Conservation (phyloP, 2,888 invertebrate species). For the Drosophila mimetica region DNA sequence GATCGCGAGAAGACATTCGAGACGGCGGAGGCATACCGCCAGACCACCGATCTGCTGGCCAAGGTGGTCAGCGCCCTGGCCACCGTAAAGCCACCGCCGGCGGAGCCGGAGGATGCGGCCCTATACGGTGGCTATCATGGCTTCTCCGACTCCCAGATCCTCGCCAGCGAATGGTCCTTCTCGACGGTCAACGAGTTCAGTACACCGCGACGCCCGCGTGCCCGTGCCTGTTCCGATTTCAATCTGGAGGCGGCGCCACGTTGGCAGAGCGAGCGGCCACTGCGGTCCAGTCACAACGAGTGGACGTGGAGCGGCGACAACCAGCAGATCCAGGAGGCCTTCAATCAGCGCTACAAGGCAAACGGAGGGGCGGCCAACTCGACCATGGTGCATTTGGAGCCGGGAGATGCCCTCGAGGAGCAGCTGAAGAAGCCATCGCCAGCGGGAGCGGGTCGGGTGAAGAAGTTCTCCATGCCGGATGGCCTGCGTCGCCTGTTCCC, state of each 20-base stretch:
- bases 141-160: constrained; percentile 90
- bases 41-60: constrained; percentile 90
- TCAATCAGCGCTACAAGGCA: constrained; percentile 80
- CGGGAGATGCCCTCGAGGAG: constrained; percentile 57
- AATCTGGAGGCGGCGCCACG: constrained; percentile 75
- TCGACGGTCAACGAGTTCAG: constrained; percentile 78
- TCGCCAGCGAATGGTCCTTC: constrained; percentile 89
- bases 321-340: constrained; percentile 83
- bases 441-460: constrained; percentile 53
- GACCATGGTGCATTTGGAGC: constrained; percentile 72
- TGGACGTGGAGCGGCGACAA: constrained; percentile 85
- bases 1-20: constrained; percentile 90
- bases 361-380: constrained; percentile 54
- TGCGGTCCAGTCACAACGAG: constrained; percentile 76
- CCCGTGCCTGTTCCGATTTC: constrained; percentile 87
- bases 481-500: constrained; percentile 82
- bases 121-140: constrained; percentile 87
- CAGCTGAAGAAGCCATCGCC: constrained; percentile 54
- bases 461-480: constrained; percentile 83
- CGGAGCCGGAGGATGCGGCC: constrained; percentile 82
- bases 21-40: constrained; percentile 88
- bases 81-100: constrained; percentile 85
- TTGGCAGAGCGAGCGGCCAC: constrained; percentile 55
- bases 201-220: constrained; percentile 83
- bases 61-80: constrained; percentile 92